A percentile compares a stretch with the other conserved stretches of the same genome.
phyloP scores from a whole-genome alignment of 2,888 invertebrate species.

The Neoaliturus tenellus region DNA sequence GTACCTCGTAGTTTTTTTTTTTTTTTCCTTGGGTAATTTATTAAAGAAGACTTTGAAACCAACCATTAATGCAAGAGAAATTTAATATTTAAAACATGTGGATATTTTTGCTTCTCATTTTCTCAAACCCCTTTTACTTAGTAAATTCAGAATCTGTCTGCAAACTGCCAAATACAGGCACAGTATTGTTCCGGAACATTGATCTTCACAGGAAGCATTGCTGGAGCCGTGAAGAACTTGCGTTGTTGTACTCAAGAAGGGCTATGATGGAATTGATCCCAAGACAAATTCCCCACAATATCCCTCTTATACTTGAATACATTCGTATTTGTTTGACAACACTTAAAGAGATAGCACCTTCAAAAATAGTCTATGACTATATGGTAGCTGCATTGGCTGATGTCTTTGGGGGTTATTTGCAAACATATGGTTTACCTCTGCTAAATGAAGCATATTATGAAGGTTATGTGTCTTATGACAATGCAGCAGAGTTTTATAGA shows the following conservation, averaged over 20 bases:
- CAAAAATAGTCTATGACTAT: constrained; percentile 54
- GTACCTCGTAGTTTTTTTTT: background rate
- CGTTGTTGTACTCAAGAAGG: constrained; percentile 60
- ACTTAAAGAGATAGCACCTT: constrained; percentile 54
- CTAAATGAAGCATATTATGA: constrained; percentile 79
- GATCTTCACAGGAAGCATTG: constrained; percentile 60
- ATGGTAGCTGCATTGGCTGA: constrained; percentile 61
- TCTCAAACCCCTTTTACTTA: background rate
- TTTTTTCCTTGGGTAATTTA: background rate
- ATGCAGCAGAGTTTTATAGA: constrained; percentile 75
- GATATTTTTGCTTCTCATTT: constrained; percentile 1
- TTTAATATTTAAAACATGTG: background rate
- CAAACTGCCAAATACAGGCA: constrained; percentile 62
- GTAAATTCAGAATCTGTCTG: constrained; percentile 55
- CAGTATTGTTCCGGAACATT: constrained; percentile 61
- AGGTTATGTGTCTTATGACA: constrained; percentile 76
- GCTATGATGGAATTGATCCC: constrained; percentile 62
- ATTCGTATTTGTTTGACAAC: constrained; percentile 60
- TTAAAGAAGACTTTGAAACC: background rate
- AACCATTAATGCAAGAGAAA: background rate
- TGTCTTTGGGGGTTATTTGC: constrained; percentile 73
- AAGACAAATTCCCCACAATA: constrained; percentile 56
- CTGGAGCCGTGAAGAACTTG: constrained; percentile 62
- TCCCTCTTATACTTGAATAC: constrained; percentile 59
- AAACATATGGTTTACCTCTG: constrained; percentile 77